Evolutionary conservation across 2,113 vertebrate genomes (phyloP).

Genomic region (Micronycteris hirsuta): DNA sequence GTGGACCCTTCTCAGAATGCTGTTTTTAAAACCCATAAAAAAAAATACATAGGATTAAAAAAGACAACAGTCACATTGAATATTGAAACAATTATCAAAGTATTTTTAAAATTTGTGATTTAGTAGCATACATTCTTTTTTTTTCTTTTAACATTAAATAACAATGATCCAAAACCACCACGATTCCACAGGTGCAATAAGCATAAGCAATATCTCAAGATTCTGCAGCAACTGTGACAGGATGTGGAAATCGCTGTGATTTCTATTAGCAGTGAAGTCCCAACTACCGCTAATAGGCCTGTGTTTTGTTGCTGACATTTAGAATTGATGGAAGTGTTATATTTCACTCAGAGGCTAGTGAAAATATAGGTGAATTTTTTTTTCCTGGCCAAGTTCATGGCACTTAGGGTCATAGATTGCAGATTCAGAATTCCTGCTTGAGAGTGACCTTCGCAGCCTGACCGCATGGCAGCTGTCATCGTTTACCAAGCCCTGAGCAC

Average conservation of each 20-base stretch:
- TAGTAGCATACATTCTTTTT: neutral
- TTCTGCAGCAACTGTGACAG: neutral
- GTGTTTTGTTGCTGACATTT: neutral
- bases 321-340: neutral
- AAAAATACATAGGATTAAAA: neutral
- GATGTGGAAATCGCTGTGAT: neutral
- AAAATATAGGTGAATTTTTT: neutral
- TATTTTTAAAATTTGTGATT: neutral
- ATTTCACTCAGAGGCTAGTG: neutral
- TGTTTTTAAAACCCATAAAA: constrained; percentile 30
- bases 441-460: neutral
- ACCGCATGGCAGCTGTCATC: neutral
- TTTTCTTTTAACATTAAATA: neutral
- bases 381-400: neutral
- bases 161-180: neutral
- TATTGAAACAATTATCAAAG: neutral
- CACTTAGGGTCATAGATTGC: neutral
- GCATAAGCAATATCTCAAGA: neutral
- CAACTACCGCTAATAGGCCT: neutral
- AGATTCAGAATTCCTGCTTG: neutral
- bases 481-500: neutral
- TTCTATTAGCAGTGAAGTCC: neutral
- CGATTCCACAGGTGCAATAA: neutral
- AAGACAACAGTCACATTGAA: neutral
- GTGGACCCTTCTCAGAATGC: neutral